These are phyloP conservation scores for Oreochromis niloticus DNA, from an alignment of 2,113 vertebrate genomes.

Conservation along the genomic window DNA sequence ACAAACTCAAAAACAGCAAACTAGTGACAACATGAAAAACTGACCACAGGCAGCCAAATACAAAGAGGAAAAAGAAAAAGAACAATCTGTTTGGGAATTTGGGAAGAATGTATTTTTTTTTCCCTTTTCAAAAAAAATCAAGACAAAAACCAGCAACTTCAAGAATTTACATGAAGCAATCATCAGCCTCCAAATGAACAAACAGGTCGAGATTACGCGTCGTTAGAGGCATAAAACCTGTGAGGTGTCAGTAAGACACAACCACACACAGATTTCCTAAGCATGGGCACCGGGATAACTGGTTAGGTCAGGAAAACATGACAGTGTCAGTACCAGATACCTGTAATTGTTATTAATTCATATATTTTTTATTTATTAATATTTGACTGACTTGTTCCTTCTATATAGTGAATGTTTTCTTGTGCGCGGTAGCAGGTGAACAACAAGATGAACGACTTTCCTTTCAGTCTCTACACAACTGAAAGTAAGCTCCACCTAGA, in stretches of 20 bases:
- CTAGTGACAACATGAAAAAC: not conserved
- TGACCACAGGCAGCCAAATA: not conserved
- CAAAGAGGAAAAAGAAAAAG: not conserved
- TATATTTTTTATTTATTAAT: not conserved
- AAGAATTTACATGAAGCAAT: not conserved
- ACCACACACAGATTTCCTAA: not conserved
- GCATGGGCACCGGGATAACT: not conserved
- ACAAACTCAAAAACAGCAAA: not conserved
- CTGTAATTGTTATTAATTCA: not conserved
- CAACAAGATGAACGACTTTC: not conserved
- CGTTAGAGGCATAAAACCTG: not conserved
- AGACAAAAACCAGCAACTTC: not conserved
- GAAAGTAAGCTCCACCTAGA: not conserved
- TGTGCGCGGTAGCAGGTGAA: not conserved
- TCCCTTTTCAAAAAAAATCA: not conserved
- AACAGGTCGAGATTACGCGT: not conserved
- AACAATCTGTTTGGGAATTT: not conserved
- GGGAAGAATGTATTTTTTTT: not conserved
- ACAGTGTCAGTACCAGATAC: not conserved
- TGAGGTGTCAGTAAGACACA: not conserved
- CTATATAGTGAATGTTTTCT: not conserved
- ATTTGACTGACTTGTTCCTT: not conserved
- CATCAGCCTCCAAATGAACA: not conserved
- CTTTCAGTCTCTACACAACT: not conserved
- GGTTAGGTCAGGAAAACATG: not conserved